phyloP scores from a whole-genome alignment of 2,113 vertebrate genomes.

The Hypomesus transpacificus region DNA sequence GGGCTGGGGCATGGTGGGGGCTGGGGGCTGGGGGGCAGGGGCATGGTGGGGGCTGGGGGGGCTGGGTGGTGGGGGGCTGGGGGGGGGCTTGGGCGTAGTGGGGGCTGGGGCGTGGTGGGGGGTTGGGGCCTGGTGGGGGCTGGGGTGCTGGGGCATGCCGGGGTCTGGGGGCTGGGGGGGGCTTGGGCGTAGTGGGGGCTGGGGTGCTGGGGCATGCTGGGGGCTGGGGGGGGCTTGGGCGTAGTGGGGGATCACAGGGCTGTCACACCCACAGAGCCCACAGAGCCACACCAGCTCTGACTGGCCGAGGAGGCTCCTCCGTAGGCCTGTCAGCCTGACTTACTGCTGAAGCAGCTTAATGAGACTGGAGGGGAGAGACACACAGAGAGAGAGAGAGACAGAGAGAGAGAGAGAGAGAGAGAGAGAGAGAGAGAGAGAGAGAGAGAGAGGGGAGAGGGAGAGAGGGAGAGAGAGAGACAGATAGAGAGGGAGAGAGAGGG shows the following conservation, averaged over 20 bases:
- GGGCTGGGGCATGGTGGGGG: neutral
- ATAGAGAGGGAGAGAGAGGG: neutral
- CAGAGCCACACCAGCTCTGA: conserved; percentile 24
- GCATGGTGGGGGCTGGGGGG: no score
- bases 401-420: conserved; percentile 8
- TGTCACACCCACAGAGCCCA: conserved; percentile 39
- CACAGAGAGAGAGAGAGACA: conserved; percentile 5
- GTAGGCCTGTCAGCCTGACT: conserved; percentile 51
- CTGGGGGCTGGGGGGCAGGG: no score
- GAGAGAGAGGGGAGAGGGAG: neutral
- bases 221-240: conserved; percentile 24
- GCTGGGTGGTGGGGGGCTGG: conserved; percentile 1
- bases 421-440: neutral
- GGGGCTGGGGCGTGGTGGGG: no score
- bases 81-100: no score
- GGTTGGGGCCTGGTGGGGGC: no score
- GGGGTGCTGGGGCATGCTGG: no score
- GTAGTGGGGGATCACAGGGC: conserved; percentile 26
- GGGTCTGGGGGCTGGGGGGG: conserved; percentile 16
- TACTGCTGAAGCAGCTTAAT: conserved; percentile 66
- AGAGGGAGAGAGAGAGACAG: neutral
- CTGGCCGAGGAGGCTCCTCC: neutral
- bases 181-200: conserved; percentile 39
- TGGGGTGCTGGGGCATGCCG: neutral
- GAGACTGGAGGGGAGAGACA: conserved; percentile 41